Base-by-base conservation (phyloP, 1,140 invertebrate genomes). In the Drosophila yakuba region DNA sequence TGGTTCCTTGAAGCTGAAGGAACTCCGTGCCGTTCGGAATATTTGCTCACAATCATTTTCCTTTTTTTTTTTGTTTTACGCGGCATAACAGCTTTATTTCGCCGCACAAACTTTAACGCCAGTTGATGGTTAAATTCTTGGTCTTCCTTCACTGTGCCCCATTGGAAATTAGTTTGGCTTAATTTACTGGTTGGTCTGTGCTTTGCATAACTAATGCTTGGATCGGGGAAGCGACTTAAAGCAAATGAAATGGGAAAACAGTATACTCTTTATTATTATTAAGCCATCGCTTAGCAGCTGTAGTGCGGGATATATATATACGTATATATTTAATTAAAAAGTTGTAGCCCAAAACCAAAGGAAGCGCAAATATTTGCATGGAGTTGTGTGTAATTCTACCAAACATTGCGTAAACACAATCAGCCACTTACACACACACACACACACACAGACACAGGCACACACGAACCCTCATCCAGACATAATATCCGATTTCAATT, bases 401-500 rank as follows among this genome's bases (percentile, higher is more conserved):
- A 74, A 85, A 82, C 60, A 88, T 75, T 73, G 54, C 47, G 66
- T 55, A 80, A 28, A 61, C 52, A 63, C 58, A 74, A 61, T 71
- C 78, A 76, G 11, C 38, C 48, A 48, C 59, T 52, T 20, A 56
- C 35, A 41, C 61, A 43, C 15, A 44, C 32, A 54, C 1, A 20
- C 48, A 56, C 35, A 41, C 57, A 43, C 15, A 44, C 61, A 48
- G 28, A 8, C 6, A 28, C 7, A 44, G 15, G 50, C 17, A 56
- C 43, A 48, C 12, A 44, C 51, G 41, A 41, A 58, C 52, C 45
- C 32, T 50, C 20, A 28, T 56, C 57, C 71, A 60, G 60, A 78
- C 56, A 78, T 78, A 78, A 81, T 86, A 82, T 86, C 74, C 78
- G 63, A 69, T 86, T 85, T 72, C 79, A 88, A 79, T 88, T 78